phyloP scores from a whole-genome alignment of 2,113 vertebrate species.

The Peromyscus polionotus region DNA sequence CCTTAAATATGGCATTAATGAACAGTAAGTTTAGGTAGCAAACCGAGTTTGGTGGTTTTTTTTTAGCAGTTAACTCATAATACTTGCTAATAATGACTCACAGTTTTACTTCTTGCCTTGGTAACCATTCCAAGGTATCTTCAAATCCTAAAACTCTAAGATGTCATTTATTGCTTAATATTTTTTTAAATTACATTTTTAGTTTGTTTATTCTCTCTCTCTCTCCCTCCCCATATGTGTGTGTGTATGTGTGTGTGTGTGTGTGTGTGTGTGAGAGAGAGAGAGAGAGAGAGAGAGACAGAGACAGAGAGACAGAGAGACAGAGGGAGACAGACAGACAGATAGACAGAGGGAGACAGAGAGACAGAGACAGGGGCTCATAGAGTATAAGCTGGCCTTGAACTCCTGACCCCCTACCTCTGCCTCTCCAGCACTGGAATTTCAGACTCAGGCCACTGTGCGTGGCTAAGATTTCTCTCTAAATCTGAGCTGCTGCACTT shows the following conservation, averaged over 20 bases:
- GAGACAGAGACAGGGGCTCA: neutral
- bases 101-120: neutral
- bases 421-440: neutral
- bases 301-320: no score
- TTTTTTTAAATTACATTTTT: neutral
- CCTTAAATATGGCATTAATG: neutral
- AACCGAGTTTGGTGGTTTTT: neutral
- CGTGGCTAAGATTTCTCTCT: neutral
- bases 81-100: neutral
- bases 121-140: neutral
- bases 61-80: conserved; percentile 25
- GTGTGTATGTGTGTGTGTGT: neutral
- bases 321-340: no score
- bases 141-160: conserved; percentile 44
- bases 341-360: neutral
- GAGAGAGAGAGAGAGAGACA: neutral
- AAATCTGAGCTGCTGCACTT: neutral
- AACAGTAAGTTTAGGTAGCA: conserved; percentile 29
- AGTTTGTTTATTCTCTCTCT: neutral
- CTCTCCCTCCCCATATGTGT: neutral
- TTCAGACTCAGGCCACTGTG: neutral
- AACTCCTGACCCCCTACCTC: neutral
- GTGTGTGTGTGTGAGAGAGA: neutral
- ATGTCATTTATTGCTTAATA: neutral
- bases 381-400: neutral